Conservation (phyloP, 2,797 vertebrate genomes). For the Phaenicophaeus curvirostris region DNA sequence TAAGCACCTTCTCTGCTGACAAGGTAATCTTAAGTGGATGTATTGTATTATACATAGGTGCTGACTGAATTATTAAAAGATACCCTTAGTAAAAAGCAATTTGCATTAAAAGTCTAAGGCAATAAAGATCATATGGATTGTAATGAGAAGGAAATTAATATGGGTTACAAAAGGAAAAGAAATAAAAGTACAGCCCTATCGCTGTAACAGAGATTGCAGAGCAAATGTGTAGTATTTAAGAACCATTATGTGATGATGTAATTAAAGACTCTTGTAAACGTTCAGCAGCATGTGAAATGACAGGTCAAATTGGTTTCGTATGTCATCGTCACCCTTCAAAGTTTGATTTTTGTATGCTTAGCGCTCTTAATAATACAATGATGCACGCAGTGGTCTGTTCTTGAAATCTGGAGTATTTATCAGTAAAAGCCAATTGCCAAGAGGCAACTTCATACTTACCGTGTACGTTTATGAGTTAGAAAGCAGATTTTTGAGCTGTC, state of each 20-base stretch:
- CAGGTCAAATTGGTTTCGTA: background rate
- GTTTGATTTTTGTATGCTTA: background rate
- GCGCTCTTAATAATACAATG: background rate
- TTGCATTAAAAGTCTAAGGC: slow-evolving; percentile 25
- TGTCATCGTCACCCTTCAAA: background rate
- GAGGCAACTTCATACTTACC: background rate
- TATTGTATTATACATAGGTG: background rate
- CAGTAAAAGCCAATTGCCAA: background rate
- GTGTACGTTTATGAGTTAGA: background rate
- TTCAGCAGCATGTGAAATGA: background rate
- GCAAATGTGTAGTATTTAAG: slow-evolving; percentile 1
- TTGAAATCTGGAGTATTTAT: background rate
- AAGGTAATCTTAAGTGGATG: background rate
- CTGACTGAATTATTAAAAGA: slow-evolving; percentile 24
- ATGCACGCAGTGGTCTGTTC: background rate
- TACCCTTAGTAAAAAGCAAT: slow-evolving; percentile 14
- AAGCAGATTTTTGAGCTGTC: slow-evolving; percentile 11
- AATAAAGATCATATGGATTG: slow-evolving; percentile 2
- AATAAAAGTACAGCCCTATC: background rate
- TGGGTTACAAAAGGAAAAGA: background rate
- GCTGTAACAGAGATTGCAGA: background rate
- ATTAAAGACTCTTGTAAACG: background rate
- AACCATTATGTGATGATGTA: background rate
- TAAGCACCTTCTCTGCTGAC: slow-evolving; percentile 5
- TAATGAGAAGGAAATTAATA: slow-evolving; percentile 38